Evolutionary conservation across 2,113 vertebrate genomes (phyloP), one percentile per base, ranked within the genome.

Genomic region (Microcebus ravelobensis): DNA sequence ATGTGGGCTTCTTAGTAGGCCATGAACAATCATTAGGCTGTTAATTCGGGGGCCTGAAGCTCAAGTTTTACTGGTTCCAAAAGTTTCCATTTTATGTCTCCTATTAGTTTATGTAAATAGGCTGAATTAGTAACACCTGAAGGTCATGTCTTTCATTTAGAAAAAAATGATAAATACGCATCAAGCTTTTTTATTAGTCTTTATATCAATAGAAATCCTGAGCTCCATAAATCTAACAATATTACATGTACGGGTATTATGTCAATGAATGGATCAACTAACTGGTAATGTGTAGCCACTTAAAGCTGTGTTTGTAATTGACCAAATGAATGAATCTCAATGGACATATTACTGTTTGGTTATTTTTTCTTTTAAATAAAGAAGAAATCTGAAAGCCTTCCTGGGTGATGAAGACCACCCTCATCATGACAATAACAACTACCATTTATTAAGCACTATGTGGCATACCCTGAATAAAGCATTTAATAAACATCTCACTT

Each of bases 1-100:
- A 84, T 8, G 12, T 73, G n/a, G 9, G 7, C 1, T 70, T 83
- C 63, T 42, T 76, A 79, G 27, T 20, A 18, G 12, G 29, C 13
- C 18, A 59, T 0, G 2, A 3, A 2, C 27, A 12, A 5, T 42
- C 59, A 25, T 1, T 7, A 0, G 25, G 6, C 5, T 52, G 2
- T 39, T 88, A 77, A 88, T 71, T 27, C 73, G 67, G 18, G 29
- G 18, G 25, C 21, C 9, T 74, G 14, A 70, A 59, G 13, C 1
- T 84, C 36, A 23, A 21, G 5, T 50, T 61, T 25, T 84, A 61
- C 27, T 57, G 10, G 7, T 71, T 93, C 34, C 39, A 67, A 70
- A 74, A 81, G 8, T 21, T 84, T 93, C 8, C 36, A 39, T 88
- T 93, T 83, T 70, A 59, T 42, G 17, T 39, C 6, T 87, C 27